Base-by-base conservation (phyloP, 2,113 vertebrate genomes). In the Stegostoma tigrinum region DNA sequence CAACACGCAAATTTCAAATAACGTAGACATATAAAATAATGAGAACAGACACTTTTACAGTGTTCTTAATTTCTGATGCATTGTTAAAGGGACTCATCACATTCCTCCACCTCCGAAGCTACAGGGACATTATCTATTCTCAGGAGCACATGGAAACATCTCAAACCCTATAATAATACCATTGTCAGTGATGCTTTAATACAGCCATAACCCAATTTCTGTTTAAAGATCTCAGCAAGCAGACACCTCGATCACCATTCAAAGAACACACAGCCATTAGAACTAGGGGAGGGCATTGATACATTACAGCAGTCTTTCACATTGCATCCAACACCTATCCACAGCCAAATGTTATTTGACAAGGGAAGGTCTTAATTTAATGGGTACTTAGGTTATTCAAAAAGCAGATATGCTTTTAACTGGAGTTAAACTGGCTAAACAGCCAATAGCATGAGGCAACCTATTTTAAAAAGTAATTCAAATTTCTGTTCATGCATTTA, bases 401-500 rank as follows among this genome's bases (percentile, higher is more conserved):
- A 72, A 52, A 66, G 45, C 42, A 95, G n/a, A 68, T 38, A 24
- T 12, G 66, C 21, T 72, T 27, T 30, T 95, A 68, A 52, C 94
- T 95, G 94, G 94, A 45, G 48, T 48, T 48, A 48, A 95, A 34
- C 14, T 95, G 94, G 42, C 66, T 94, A 19, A 94, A 68, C 12
- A 95, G 67, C 94, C 94, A 75, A 72, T 5, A 30, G 45, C 5
- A 75, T 95, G 52, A 45, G 24, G 45, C 27, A 75, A 95, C 30
- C 67, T 10, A 95, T 27, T 48, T 95, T 95, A 42, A 94, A 48
- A 68, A 45, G 24, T 52, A 95, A 45, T 72, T 94, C 66, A 94
- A 68, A 94, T 45, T 45, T 45, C 66, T 94, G 38, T 94, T 45
- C 68, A 48, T 95, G 94, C 94, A 95, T 95, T 95, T 75, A 52